A percentile compares a stretch with the other conserved stretches of the same genome.
Conservation (phyloP, 92 coral and sea anemone genomes). For the Actinostola sp. region DNA sequence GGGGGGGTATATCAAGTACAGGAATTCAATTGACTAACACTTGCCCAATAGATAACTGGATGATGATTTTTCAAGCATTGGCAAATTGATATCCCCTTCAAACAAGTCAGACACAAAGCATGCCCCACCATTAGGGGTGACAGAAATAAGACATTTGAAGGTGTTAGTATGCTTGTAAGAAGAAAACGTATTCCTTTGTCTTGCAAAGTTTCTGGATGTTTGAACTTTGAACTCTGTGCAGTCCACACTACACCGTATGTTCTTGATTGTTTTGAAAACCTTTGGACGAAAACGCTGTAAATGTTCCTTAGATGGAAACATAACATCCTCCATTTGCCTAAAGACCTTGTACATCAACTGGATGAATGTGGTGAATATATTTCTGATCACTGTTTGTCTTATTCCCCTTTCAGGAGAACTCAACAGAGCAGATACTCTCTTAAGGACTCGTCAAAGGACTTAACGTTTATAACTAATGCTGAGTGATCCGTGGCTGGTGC, state of each 20-base stretch:
- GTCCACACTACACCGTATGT: conserved; percentile 61
- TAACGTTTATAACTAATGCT: too few relatives aligned
- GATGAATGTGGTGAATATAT: conserved; percentile 57
- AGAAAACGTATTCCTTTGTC: conserved; percentile 40
- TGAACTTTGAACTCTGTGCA: conserved; percentile 57
- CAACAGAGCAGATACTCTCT: neutral
- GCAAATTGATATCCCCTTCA: conserved; percentile 44
- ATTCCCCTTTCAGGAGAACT: conserved; percentile 53
- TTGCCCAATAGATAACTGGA: conserved; percentile 61
- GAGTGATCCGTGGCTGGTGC: too few relatives aligned
- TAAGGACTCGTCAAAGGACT: too few relatives aligned
- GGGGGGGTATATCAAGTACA: too few relatives aligned
- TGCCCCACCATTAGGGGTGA: conserved; percentile 66
- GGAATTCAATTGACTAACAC: conserved; percentile 43
- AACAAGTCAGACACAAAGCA: conserved; percentile 68
- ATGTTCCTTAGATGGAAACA: conserved; percentile 50
- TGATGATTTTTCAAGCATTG: conserved; percentile 52
- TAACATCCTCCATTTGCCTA: conserved; percentile 44
- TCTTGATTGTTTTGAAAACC: conserved; percentile 58
- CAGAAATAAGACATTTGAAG: conserved; percentile 33
- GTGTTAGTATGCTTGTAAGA: conserved; percentile 37
- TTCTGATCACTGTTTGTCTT: conserved; percentile 29
- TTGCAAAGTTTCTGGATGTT: conserved; percentile 62
- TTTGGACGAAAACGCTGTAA: conserved; percentile 41
- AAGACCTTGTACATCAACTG: conserved; percentile 54